Evolutionary conservation across 2,797 vertebrate genomes (phyloP), one percentile per base, ranked within the genome.

Genomic region (Melanotaenia maccullochi): DNA sequence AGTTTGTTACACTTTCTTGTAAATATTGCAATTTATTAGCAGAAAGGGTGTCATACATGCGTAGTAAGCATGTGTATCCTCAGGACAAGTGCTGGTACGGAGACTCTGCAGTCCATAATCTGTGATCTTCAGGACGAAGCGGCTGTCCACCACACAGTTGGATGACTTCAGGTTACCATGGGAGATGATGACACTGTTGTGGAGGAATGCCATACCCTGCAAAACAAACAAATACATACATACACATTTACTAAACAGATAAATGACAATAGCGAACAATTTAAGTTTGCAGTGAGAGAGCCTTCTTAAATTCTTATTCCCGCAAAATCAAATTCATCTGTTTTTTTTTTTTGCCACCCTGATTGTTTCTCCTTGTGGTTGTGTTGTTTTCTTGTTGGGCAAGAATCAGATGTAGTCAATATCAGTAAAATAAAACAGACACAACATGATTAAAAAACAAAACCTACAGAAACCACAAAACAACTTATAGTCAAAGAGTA

Each of bases 161-260:
- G 96, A 97, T 0, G 97, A 98, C 86, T 97, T 97, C 75, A 98
- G 95, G 90, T 96, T 96, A 30, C 97, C 97, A 0, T 98, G 97
- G 71, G 95, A 97, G 36, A 92, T 30, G 25, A 98, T 96, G 60
- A 94, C 94, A 0, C 96, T 96, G 36, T 95, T 95, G 91, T 98
- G 97, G 9, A 98, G 92, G 83, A 97, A 98, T 0, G 94, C 91
- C 97, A 98, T 97, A 3, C 97, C 97, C 97, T 98, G 49, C 32
- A 49, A 78, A 9, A 62, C 18, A 47, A 33, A 63, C 9, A 36
- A 63, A 28, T 1, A 9, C 16, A 44, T 2, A 47, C 0, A 47
- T 6, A n/a, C 28, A 47, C 25, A 40, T 2, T 16, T 33, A 32
- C 20, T n/a, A 22, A 49, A 3, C n/a, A 35, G 18, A 16, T 51